These are phyloP conservation scores for Diarsia mendica DNA, from an alignment of 2,888 invertebrate species.

Conservation along the genomic window DNA sequence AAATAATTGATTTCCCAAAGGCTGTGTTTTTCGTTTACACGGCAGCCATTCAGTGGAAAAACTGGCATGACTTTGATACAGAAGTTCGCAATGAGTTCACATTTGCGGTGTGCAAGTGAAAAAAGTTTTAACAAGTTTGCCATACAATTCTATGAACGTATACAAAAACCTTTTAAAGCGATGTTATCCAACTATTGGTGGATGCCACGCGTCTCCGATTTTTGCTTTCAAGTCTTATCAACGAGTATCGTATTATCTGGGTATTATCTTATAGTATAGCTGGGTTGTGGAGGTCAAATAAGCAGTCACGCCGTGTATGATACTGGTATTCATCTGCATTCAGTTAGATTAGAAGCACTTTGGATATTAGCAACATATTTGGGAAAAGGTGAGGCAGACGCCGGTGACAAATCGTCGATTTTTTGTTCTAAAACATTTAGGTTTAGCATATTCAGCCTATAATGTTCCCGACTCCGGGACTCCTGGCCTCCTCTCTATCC, in stretches of 20 bases:
- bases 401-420: too few species aligned
- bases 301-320: neutral
- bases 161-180: too few species aligned
- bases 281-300: neutral
- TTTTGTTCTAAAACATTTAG: too few species aligned
- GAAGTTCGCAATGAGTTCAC: slow-evolving; percentile 49
- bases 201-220: too few species aligned
- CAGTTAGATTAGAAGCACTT: neutral
- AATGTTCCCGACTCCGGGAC: too few species aligned
- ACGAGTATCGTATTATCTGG: neutral
- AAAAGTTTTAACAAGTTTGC: slow-evolving; percentile 58
- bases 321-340: neutral
- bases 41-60: slow-evolving; percentile 30
- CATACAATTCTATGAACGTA: neutral
- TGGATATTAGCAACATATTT: neutral
- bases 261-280: neutral
- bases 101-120: slow-evolving; percentile 33
- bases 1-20: slow-evolving; percentile 61
- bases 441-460: too few species aligned
- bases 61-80: slow-evolving; percentile 37
- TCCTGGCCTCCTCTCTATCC: too few species aligned
- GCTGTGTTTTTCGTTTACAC: slow-evolving; percentile 39
- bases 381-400: neutral
- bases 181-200: too few species aligned
- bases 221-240: too few species aligned